A percentile compares a stretch with the other conserved stretches of the same genome.
Evolutionary conservation across 1,140 invertebrate genomes (phyloP).

Genomic region (Epicauta chinensis): DNA sequence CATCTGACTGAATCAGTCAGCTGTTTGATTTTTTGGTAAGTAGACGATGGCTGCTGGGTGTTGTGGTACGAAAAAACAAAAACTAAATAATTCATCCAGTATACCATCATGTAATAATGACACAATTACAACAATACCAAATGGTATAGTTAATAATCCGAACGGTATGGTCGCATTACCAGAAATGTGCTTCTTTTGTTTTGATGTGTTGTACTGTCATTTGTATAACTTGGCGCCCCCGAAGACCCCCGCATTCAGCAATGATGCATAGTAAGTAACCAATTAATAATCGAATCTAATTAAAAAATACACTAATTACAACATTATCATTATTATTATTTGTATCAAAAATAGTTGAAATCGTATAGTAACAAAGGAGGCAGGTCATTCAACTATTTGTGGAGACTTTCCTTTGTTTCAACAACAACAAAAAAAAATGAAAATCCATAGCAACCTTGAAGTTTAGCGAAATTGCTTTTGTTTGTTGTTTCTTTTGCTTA

Average conservation of each 20-base stretch:
- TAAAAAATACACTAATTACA: not conserved
- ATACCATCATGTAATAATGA: slow-evolving; percentile 43
- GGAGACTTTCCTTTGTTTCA: slow-evolving; percentile 16
- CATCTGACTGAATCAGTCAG: slow-evolving; percentile 26
- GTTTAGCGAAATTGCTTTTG: too few species aligned
- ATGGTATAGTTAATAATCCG: slow-evolving; percentile 38
- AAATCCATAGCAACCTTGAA: too few species aligned
- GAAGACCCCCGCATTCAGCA: slow-evolving; percentile 83
- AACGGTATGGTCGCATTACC: slow-evolving; percentile 70
- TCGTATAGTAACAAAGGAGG: not conserved
- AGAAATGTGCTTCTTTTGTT: slow-evolving; percentile 98
- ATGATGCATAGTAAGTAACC: slow-evolving; percentile 91
- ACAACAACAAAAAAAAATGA: not conserved
- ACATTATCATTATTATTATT: too few species aligned
- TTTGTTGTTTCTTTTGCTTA: slow-evolving; percentile 44
- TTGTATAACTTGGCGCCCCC: slow-evolving; percentile 88
- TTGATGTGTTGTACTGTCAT: slow-evolving; percentile 93
- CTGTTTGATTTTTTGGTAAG: slow-evolving; percentile 20
- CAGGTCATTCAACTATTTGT: slow-evolving; percentile 12
- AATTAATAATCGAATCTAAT: not conserved
- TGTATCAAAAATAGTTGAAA: too few species aligned
- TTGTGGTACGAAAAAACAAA: slow-evolving; percentile 85
- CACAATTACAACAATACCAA: slow-evolving; percentile 13
- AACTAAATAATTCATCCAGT: slow-evolving; percentile 67
- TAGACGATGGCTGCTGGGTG: slow-evolving; percentile 73